Base-by-base conservation (phyloP, 2,888 invertebrate genomes). In the Sepioteuthis lessoniana region DNA sequence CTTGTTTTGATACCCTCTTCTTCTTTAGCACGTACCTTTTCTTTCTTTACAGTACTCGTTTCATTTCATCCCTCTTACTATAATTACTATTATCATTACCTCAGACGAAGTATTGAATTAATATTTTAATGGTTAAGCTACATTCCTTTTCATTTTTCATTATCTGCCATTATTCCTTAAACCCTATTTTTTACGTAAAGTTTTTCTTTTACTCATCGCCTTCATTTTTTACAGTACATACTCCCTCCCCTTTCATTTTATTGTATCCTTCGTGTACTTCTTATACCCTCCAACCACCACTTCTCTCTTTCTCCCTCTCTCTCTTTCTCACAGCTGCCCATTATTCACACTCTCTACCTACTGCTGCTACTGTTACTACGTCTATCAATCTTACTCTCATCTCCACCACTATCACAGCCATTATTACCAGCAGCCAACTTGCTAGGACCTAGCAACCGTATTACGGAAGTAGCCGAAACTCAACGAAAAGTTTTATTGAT, bases 381-480 rank as follows among this genome's bases (percentile, higher is more conserved):
- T 92, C 31, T 42, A n/a, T 92, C n/a, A 31, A 35, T 7, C 31
- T 21, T n/a, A 92, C 47, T 92, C 42, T 47, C 31, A 92, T 7
- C 42, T 42, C 42, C 47, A 42, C 47, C 42, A 92, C 37, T n/a
- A n/a, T n/a, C n/a, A n/a, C n/a, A n/a, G n/a, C n/a, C 35, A 90
- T 7, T 90, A 91, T 31, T 91, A 21, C 38, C 13, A 91, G 91
- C 31, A 47, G n/a, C 46, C 47, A 42, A 10, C 90, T 42, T 92
- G 92, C 13, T 47, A n/a, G 92, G 92, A 47, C 93, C 50, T 93
- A 60, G 93, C 93, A 93, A 93, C 93, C 93, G 46, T 47, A 47
- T 93, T 35, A 50, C 93, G 93, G 93, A 93, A 60, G 38, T 60
- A 31, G 38, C 93, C 93, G 93, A 93, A 60, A 93, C 25, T 37